Percentiles rank a stretch among this genome's conserved stretches.
phyloP scores from a whole-genome alignment of 2,113 vertebrate species.

The Corynorhinus townsendii region DNA sequence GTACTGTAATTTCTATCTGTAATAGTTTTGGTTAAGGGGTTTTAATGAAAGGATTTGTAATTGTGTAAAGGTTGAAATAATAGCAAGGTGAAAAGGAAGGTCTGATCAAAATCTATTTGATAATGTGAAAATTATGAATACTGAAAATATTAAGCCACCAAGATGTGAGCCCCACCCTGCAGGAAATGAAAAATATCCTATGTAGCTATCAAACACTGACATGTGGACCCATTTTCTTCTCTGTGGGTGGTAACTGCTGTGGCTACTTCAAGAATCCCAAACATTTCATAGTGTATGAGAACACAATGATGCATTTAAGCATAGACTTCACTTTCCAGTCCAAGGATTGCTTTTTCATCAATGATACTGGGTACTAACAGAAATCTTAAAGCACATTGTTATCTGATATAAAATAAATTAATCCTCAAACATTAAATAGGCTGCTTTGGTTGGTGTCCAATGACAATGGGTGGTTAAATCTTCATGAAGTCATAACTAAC shows the following conservation, averaged over 20 bases:
- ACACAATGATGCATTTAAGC: not conserved
- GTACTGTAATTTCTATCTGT: not conserved
- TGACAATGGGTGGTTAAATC: not conserved
- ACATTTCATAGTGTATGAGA: not conserved
- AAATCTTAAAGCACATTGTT: constrained; percentile 17
- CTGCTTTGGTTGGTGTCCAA: not conserved
- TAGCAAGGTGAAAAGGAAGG: not conserved
- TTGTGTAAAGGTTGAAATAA: not conserved
- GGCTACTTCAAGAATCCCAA: not conserved
- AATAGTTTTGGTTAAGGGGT: not conserved
- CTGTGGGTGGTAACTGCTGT: not conserved
- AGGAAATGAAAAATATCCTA: not conserved
- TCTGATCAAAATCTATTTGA: not conserved
- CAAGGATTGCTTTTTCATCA: not conserved
- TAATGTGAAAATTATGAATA: constrained; percentile 1
- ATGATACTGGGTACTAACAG: not conserved
- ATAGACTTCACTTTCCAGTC: not conserved
- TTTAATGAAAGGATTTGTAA: not conserved
- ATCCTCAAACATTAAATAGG: not conserved
- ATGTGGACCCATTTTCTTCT: not conserved
- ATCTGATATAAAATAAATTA: constrained; percentile 28
- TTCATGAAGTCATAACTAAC: not conserved
- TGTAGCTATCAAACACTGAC: not conserved
- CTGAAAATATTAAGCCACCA: not conserved
- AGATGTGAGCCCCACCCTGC: not conserved